phyloP scores from a whole-genome alignment of 2,113 vertebrate genomes.

The Gracilinanus agilis region DNA sequence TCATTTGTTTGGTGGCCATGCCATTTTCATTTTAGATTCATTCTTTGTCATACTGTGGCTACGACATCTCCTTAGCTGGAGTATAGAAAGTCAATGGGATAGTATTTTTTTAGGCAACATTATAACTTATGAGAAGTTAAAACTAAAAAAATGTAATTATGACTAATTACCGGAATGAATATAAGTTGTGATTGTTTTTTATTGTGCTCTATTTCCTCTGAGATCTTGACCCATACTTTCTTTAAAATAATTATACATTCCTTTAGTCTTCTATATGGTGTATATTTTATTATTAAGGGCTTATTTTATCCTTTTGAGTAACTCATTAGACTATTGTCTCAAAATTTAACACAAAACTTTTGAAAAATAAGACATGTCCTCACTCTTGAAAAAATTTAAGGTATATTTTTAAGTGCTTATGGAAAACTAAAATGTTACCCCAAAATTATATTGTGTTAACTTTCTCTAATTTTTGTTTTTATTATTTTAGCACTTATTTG shows the following conservation, averaged over 20 bases:
- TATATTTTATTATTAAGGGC: slow-evolving; percentile 62
- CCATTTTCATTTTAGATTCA: neutral
- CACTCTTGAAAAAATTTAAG: neutral
- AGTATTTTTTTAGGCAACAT: slow-evolving; percentile 9
- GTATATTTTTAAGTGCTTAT: slow-evolving; percentile 32
- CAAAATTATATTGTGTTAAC: neutral
- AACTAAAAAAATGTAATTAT: slow-evolving; percentile 72
- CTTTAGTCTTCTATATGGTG: slow-evolving; percentile 31
- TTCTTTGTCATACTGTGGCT: neutral
- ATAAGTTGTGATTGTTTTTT: slow-evolving; percentile 61
- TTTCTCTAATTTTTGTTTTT: slow-evolving; percentile 5
- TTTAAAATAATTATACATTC: slow-evolving; percentile 73
- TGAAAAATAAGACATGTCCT: neutral
- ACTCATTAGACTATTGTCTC: slow-evolving; percentile 11
- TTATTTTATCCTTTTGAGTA: slow-evolving; percentile 51
- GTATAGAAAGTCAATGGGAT: neutral
- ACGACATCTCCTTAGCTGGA: neutral
- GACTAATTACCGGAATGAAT: slow-evolving; percentile 63
- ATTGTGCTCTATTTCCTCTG: slow-evolving; percentile 74
- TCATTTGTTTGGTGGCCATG: neutral
- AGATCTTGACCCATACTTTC: slow-evolving; percentile 61
- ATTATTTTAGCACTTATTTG: neutral
- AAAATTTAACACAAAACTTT: slow-evolving; percentile 54
- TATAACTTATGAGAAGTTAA: slow-evolving; percentile 51
- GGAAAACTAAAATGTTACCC: neutral